A percentile compares a stretch with the other conserved stretches of the same genome.
phyloP scores from a whole-genome alignment of 2,113 vertebrate genomes.

The Notarius quadriscutis region DNA sequence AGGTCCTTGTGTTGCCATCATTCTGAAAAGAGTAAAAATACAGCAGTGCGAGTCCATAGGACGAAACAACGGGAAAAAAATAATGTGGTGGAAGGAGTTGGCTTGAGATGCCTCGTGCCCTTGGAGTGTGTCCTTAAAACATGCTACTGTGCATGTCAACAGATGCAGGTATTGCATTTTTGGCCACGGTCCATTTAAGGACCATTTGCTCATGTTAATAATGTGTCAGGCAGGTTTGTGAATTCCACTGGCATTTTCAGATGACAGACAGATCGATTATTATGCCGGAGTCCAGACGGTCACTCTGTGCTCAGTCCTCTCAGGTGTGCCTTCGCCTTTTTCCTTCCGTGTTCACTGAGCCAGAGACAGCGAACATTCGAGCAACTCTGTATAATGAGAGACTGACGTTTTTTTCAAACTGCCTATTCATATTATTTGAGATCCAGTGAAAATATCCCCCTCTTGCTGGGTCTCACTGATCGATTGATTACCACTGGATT shows the following conservation, averaged over 20 bases:
- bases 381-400: constrained; percentile 17
- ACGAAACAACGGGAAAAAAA: constrained; percentile 1
- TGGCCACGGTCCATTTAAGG: constrained; percentile 33
- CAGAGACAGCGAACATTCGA: constrained; percentile 11
- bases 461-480: too few relatives aligned
- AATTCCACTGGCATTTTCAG: constrained; percentile 25
- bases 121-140: constrained; percentile 36
- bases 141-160: not conserved
- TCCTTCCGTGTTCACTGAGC: not conserved
- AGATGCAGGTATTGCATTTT: constrained; percentile 35
- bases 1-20: constrained; percentile 13
- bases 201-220: constrained; percentile 40
- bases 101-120: constrained; percentile 24
- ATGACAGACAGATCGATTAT: constrained; percentile 37
- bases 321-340: constrained; percentile 7
- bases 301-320: constrained; percentile 6
- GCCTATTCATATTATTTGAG: not conserved
- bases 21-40: constrained; percentile 22
- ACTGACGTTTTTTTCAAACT: not conserved
- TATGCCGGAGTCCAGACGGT: constrained; percentile 6
- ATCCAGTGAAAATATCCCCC: not conserved
- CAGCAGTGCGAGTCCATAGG: not conserved
- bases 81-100: not conserved
- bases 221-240: constrained; percentile 1
- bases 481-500: not conserved